Evolutionary conservation across 2,797 vertebrate species (phyloP).

Genomic region (Chloroceryle inda): DNA sequence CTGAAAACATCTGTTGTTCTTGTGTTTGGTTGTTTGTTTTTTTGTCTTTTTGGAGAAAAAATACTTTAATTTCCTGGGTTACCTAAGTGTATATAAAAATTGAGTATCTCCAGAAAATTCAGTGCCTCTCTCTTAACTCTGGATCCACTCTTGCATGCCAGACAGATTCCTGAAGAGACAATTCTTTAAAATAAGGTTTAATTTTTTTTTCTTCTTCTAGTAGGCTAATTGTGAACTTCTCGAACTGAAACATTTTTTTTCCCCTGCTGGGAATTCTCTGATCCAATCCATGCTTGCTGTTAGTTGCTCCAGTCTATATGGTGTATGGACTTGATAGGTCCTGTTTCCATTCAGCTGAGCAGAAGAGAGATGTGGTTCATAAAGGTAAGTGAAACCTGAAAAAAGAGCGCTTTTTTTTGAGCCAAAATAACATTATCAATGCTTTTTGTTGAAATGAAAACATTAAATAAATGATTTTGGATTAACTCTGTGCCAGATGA

Average conservation of each 20-base stretch:
- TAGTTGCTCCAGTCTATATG: background rate
- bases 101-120: background rate
- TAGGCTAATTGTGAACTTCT: background rate
- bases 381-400: background rate
- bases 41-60: background rate
- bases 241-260: background rate
- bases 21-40: no score
- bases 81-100: background rate
- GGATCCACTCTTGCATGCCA: background rate
- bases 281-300: background rate
- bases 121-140: accelerated
- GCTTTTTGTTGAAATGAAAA: background rate
- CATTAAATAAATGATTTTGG: background rate
- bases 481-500: background rate
- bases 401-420: background rate
- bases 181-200: background rate
- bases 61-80: background rate
- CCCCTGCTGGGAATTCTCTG: background rate
- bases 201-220: background rate
- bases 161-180: background rate
- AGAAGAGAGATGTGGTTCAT: background rate
- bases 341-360: background rate
- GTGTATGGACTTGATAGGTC: background rate
- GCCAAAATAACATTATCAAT: background rate
- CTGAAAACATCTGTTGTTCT: background rate